Evolutionary conservation across 2,113 vertebrate species (phyloP).

Genomic region (Datnioides undecimradiatus): DNA sequence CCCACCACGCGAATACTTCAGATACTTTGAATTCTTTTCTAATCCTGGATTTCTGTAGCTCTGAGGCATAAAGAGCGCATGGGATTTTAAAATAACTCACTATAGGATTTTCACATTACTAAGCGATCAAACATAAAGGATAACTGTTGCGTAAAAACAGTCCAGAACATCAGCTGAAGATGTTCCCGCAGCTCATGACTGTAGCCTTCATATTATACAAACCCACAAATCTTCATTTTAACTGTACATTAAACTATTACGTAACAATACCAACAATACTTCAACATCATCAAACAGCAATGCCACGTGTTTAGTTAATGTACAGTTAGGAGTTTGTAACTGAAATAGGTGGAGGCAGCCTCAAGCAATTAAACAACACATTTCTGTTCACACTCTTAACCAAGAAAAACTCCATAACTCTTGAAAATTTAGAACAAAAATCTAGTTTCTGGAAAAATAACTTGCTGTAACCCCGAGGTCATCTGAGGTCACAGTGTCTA

Average conservation of each 20-base stretch:
- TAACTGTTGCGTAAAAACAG: background rate
- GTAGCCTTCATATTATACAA: background rate
- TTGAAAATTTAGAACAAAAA: background rate
- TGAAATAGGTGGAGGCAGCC: too few relatives aligned
- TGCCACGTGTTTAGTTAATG: background rate
- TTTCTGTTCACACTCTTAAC: too few relatives aligned
- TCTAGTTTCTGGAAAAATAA: background rate
- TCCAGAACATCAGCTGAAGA: background rate
- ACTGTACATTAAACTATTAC: background rate
- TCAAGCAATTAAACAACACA: too few relatives aligned
- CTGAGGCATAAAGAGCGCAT: background rate
- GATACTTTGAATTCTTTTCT: slow-evolving; percentile 3
- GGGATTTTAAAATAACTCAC: background rate
- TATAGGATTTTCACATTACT: background rate
- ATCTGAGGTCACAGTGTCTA: background rate
- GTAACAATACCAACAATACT: background rate
- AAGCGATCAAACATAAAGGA: background rate
- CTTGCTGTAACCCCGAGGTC: background rate
- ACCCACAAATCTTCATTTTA: background rate
- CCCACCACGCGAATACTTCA: slow-evolving; percentile 1
- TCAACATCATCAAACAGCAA: background rate
- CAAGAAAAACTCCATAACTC: too few relatives aligned
- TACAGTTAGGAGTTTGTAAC: too few relatives aligned
- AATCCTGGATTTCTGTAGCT: slow-evolving; percentile 12
- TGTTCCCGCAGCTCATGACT: too few relatives aligned